Conservation (phyloP, 2,113 vertebrate genomes). For the Hyperopisus bebe region DNA sequence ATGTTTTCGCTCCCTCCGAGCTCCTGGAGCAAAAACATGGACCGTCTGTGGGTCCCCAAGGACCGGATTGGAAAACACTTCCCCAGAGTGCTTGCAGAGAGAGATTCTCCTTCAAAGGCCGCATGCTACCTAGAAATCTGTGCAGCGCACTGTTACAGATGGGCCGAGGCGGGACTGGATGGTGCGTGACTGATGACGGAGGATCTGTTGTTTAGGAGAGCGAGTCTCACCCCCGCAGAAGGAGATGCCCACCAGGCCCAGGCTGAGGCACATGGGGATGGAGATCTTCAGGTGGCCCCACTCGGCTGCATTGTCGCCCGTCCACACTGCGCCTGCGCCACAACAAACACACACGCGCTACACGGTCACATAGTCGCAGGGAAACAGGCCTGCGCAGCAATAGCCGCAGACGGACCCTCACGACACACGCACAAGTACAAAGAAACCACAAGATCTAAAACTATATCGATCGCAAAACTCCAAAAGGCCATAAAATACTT, state of each 20-base stretch:
- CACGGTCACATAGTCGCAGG: not conserved
- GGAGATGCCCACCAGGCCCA: slow-evolving; percentile 75
- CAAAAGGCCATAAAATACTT: not conserved
- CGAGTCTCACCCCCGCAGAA: slow-evolving; percentile 77
- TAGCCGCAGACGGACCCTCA: not conserved
- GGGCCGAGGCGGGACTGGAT: not conserved
- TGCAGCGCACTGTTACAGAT: not conserved
- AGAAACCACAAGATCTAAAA: not conserved
- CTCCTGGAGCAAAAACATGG: not conserved
- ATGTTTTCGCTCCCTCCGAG: not conserved
- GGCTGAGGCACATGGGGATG: slow-evolving; percentile 82
- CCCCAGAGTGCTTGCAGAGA: not conserved
- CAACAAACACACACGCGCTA: not conserved
- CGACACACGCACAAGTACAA: not conserved
- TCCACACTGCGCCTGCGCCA: slow-evolving; percentile 79
- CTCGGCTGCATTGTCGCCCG: slow-evolving; percentile 81
- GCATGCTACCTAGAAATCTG: not conserved
- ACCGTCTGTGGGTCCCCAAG: not conserved
- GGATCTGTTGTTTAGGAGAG: not conserved
- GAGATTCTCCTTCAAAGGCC: not conserved
- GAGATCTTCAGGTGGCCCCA: slow-evolving; percentile 85
- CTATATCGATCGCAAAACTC: not conserved
- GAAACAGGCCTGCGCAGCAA: too few relatives aligned
- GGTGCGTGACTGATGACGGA: not conserved
- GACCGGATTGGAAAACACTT: not conserved